These are phyloP conservation scores for Gorsachius goisagi DNA, from an alignment of 2,113 vertebrate species.

Conservation along the genomic window DNA sequence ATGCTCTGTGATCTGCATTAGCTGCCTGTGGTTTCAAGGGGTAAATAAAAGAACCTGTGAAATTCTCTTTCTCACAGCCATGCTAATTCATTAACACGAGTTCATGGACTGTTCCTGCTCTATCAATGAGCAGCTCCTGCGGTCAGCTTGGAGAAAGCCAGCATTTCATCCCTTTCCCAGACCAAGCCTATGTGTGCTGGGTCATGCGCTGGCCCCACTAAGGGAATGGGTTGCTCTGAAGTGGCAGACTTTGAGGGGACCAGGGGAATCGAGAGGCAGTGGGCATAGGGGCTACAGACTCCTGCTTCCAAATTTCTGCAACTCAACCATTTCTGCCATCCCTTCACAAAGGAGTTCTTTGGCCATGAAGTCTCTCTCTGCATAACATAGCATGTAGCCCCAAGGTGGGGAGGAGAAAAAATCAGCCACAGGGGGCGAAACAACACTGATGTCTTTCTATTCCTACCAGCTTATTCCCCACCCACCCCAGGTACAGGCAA, in stretches of 20 bases:
- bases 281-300: too few relatives aligned
- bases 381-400: not conserved
- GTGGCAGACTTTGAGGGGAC: not conserved
- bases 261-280: not conserved
- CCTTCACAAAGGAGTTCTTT: not conserved
- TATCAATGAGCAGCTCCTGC: not conserved
- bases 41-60: not conserved
- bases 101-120: not conserved
- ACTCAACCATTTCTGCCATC: not conserved
- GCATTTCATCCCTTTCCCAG: not conserved
- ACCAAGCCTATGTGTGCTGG: not conserved
- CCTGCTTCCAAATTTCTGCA: not conserved
- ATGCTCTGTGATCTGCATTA: not conserved
- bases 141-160: not conserved
- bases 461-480: not conserved
- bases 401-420: not conserved
- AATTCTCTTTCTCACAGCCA: not conserved
- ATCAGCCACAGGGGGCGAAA: not conserved
- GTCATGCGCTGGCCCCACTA: fast-evolving
- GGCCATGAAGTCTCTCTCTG: not conserved
- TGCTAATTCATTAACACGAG: not conserved
- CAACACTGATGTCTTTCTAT: not conserved
- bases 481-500: not conserved
- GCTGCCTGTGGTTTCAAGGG: not conserved
- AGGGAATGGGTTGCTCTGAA: not conserved